Percentiles rank a stretch among this genome's conserved stretches.
Evolutionary conservation across 2,113 vertebrate genomes (phyloP).

Genomic region (Onychorhynchus coronatus): DNA sequence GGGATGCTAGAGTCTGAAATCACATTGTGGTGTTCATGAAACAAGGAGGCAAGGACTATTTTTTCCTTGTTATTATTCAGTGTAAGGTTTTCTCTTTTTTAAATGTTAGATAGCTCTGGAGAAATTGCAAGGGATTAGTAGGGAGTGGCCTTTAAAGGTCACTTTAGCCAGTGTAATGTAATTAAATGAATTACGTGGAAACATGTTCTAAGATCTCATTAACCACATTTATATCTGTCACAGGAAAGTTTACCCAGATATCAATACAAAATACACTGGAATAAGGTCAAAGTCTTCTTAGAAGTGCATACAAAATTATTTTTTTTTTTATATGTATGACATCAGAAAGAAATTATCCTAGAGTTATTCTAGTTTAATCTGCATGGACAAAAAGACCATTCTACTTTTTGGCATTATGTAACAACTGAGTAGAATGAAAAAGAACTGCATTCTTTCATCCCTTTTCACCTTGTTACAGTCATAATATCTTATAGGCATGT

Average conservation of each 20-base stretch:
- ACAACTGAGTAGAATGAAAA: background rate
- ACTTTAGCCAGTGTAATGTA: background rate
- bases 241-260: background rate
- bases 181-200: background rate
- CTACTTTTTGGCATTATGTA: background rate
- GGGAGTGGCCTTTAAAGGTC: conserved; percentile 34
- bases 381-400: background rate
- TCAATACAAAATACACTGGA: background rate
- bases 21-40: background rate
- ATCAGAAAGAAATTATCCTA: background rate
- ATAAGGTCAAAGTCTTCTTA: background rate
- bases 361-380: background rate
- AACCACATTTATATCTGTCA: conserved; percentile 23
- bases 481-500: background rate
- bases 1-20: background rate
- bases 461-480: background rate
- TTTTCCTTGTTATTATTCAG: background rate
- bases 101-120: background rate
- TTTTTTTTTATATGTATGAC: background rate
- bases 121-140: background rate
- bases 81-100: background rate
- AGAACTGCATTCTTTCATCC: background rate
- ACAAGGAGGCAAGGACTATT: background rate
- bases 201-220: conserved; percentile 7
- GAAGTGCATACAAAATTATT: background rate